Evolutionary conservation across 2,113 vertebrate species (phyloP).

Genomic region (Eudyptes chrysolophus): DNA sequence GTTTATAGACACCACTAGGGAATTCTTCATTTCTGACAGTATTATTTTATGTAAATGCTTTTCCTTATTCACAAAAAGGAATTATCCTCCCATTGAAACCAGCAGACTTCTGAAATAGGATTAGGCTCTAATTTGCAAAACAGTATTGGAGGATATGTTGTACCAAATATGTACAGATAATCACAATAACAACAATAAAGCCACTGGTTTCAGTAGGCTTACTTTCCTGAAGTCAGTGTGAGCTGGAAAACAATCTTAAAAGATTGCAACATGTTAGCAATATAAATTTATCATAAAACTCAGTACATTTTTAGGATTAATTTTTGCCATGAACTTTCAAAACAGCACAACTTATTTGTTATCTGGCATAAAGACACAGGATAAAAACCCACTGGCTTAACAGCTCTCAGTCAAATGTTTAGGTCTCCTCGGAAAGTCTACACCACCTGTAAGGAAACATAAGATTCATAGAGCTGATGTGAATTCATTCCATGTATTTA

Average conservation of each 20-base stretch:
- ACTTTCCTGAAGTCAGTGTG: background rate
- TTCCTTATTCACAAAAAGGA: conserved; percentile 13
- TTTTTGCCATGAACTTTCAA: background rate
- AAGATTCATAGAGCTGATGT: background rate
- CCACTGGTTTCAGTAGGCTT: background rate
- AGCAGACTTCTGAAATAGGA: conserved; percentile 9
- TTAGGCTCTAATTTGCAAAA: conserved; percentile 17
- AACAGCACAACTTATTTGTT: background rate
- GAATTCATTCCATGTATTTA: background rate
- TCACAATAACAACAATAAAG: background rate
- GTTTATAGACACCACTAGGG: background rate
- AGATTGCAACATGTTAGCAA: background rate
- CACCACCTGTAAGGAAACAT: background rate
- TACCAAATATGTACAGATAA: background rate
- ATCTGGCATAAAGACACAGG: background rate
- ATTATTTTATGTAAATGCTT: conserved; percentile 30
- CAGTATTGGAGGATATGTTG: background rate
- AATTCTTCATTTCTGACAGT: conserved; percentile 20
- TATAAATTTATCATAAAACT: background rate
- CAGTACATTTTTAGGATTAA: background rate
- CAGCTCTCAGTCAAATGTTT: background rate
- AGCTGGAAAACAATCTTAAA: background rate
- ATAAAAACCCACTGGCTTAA: background rate
- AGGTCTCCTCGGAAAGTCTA: background rate
- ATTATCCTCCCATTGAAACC: conserved; percentile 3